phyloP scores from a whole-genome alignment of 2,113 vertebrate genomes.

The Alces alces region DNA sequence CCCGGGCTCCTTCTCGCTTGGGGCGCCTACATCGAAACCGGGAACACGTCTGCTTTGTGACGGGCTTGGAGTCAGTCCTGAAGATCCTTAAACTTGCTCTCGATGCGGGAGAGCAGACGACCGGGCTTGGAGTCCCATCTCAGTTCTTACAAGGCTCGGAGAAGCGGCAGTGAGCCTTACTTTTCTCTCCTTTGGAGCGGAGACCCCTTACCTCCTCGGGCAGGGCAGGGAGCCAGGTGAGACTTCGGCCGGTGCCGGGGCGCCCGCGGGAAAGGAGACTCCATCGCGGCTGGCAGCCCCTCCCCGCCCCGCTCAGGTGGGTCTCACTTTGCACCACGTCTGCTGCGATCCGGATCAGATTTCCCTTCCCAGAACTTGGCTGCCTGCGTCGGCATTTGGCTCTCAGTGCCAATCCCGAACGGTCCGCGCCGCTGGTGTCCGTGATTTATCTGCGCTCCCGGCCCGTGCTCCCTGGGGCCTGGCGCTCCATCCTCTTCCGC shows the following conservation, averaged over 20 bases:
- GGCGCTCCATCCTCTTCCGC: neutral
- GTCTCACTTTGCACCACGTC: neutral
- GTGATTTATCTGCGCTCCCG: conserved; percentile 40
- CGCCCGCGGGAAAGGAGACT: neutral
- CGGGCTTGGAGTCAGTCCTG: neutral
- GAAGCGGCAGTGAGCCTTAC: neutral
- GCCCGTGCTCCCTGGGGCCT: neutral
- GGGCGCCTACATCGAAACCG: neutral
- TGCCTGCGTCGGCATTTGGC: conserved; percentile 14
- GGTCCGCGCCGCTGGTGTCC: neutral
- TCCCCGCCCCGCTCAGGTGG: neutral
- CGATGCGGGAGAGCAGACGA: neutral
- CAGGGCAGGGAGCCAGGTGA: neutral
- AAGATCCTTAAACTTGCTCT: neutral
- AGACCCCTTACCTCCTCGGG: neutral
- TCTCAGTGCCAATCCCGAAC: neutral
- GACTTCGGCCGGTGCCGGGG: neutral
- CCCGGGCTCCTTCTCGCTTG: accelerated
- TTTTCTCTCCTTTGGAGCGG: neutral
- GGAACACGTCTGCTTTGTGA: neutral
- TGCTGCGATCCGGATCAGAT: neutral
- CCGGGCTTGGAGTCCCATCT: neutral
- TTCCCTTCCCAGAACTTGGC: conserved; percentile 21
- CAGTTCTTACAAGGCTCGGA: neutral
- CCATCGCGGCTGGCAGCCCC: too few species aligned